Evolutionary conservation across 2,888 invertebrate genomes (phyloP).

Genomic region (Agriopis marginaria): DNA sequence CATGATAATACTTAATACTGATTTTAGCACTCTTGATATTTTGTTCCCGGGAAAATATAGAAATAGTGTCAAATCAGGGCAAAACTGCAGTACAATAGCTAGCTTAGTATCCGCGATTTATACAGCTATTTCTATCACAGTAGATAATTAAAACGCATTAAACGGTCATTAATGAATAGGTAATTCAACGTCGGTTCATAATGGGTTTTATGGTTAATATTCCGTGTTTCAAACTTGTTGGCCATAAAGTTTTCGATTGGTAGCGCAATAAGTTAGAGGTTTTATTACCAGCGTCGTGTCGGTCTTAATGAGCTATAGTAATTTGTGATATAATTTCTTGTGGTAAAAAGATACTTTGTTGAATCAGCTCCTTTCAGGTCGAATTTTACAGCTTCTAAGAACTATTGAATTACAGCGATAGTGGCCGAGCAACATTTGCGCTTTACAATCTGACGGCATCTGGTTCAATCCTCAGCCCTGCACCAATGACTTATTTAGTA

Average conservation of each 20-base stretch:
- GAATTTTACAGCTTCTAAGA: no score
- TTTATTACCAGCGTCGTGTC: conserved; percentile 38
- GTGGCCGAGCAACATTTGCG: no score
- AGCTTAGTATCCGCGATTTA: conserved; percentile 9
- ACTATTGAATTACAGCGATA: no score
- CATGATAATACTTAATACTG: no score
- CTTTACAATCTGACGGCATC: no score
- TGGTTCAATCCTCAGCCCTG: no score
- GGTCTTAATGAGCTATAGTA: conserved; percentile 27
- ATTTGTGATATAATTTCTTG: conserved; percentile 19
- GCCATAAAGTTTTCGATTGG: conserved; percentile 34
- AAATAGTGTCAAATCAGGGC: background rate
- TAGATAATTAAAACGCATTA: conserved; percentile 36
- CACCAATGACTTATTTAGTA: no score
- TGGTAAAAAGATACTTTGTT: conserved; percentile 10
- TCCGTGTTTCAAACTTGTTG: conserved; percentile 35
- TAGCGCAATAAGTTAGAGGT: conserved; percentile 35
- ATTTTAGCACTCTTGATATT: no score
- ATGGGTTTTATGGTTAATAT: conserved; percentile 45
- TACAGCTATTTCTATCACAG: conserved; percentile 27
- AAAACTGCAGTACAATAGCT: background rate
- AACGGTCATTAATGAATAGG: conserved; percentile 39
- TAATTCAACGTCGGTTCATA: conserved; percentile 40
- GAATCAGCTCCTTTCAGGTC: background rate
- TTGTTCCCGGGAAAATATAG: no score